A percentile compares a stretch with the other conserved stretches of the same genome.
These are phyloP conservation scores for Chloropsis cyanopogon DNA, from an alignment of 2,113 vertebrate species.

Conservation along the genomic window DNA sequence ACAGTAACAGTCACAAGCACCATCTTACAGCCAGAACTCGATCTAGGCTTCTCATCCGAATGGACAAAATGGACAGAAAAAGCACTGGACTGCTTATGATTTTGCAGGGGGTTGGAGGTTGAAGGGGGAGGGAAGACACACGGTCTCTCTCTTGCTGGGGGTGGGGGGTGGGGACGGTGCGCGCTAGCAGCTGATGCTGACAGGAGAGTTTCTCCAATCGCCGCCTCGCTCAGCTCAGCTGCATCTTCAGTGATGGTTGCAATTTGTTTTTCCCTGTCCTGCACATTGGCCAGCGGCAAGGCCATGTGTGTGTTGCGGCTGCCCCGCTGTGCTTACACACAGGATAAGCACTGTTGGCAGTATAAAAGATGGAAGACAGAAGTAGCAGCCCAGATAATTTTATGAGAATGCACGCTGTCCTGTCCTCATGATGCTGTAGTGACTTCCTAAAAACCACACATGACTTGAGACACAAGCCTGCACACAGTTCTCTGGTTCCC, in stretches of 20 bases:
- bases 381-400: no score
- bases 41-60: background rate
- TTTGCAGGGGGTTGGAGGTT: background rate
- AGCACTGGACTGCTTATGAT: rapidly evolving
- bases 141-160: background rate
- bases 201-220: background rate
- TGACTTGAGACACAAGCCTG: background rate
- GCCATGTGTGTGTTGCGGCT: background rate
- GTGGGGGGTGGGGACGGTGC: background rate
- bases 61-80: background rate
- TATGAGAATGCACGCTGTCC: background rate
- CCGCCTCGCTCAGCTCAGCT: rapidly evolving
- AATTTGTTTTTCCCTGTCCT: background rate
- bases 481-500: rapidly evolving
- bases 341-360: background rate
- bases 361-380: background rate
- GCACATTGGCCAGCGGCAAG: background rate
- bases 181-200: background rate
- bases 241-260: rapidly evolving
- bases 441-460: no score
- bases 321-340: rapidly evolving
- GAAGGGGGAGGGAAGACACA: background rate
- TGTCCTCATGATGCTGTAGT: no score
- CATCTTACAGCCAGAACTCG: background rate
- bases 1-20: background rate